A percentile compares a stretch with the other conserved stretches of the same genome.
Evolutionary conservation across 2,888 invertebrate genomes (phyloP).

Genomic region (Ecliptopera silaceata): DNA sequence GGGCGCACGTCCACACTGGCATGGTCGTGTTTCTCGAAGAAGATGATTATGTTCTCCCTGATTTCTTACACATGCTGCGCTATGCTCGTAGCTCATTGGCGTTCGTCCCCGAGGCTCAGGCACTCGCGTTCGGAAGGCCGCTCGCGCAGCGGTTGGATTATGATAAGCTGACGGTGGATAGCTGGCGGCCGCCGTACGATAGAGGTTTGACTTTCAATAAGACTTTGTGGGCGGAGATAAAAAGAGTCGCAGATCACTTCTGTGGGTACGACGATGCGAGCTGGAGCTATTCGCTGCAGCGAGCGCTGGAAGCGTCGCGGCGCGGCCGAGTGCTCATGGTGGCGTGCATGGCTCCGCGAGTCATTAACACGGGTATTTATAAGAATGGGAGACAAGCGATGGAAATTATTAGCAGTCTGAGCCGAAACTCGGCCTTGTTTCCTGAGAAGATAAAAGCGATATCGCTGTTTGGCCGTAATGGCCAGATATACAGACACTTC

Average conservation of each 20-base stretch:
- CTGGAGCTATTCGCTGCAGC: conserved; percentile 57
- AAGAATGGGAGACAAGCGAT: conserved; percentile 32
- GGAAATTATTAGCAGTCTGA: conserved; percentile 16
- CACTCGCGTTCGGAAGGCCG: conserved; percentile 87
- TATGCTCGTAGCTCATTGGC: conserved; percentile 89
- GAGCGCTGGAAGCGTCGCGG: conserved; percentile 40
- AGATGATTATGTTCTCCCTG: conserved; percentile 52
- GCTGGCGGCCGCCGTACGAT: conserved; percentile 53
- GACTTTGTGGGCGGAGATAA: conserved; percentile 49
- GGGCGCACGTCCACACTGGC: conserved; percentile 82
- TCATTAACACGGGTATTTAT: conserved; percentile 40
- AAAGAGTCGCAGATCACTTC: conserved; percentile 36
- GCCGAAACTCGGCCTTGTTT: conserved; percentile 34
- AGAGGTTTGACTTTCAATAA: conserved; percentile 55
- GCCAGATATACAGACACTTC: conserved; percentile 31
- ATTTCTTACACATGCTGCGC: conserved; percentile 85
- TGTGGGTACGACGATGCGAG: conserved; percentile 55
- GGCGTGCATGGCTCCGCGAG: conserved; percentile 46
- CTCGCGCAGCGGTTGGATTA: conserved; percentile 45
- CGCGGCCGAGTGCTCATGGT: conserved; percentile 43
- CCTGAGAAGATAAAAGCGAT: conserved; percentile 45
- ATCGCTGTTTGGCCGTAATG: conserved; percentile 39
- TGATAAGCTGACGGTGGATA: conserved; percentile 44
- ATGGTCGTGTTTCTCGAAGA: conserved; percentile 86
- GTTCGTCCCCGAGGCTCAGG: conserved; percentile 87